Evolutionary conservation across 2,113 vertebrate genomes (phyloP), one percentile per base, ranked within the genome.

Genomic region (Delphinus delphis): DNA sequence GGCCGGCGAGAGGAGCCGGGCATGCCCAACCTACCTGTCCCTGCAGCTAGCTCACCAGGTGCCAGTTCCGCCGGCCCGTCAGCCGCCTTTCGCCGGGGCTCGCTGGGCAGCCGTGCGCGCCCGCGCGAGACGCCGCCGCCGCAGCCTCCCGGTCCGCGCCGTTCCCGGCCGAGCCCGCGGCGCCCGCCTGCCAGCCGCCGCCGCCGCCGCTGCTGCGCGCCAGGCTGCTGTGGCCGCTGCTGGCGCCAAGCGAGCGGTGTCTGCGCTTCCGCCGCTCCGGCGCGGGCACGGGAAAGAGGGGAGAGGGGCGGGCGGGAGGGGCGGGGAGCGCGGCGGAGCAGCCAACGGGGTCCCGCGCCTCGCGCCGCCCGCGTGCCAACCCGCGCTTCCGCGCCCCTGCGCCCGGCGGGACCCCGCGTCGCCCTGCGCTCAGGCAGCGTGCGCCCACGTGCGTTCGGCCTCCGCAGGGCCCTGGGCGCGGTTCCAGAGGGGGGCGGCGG

Each of bases 191-290:
- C 68, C 62, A 36, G 28, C 88, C 50, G 60, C 47, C 79, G 44
- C 76, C 47, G 44, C 76, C 47, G 68, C 77, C 44, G 12, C 85
- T 36, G 74, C 53, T 36, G 74, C 53, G 82, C 87, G 87, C 97
- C 94, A 50, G 67, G 67, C 91, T 94, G 79, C 95, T 89, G 96
- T 58, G 88, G 91, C 88, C 55, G 71, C 87, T 44, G 86, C 90
- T 36, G n/a, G 93, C 96, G 60, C 96, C 68, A 21, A 82, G 62
- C 6, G 8, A 83, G 77, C 79, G 87, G 70, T 91, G 89, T 89
- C 53, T 73, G 79, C 31, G 62, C 93, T 92, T 93, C 85, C 17
- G 79, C 79, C 36, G 60, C 83, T 95, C 82, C 33, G 13, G 70
- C 85, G 82, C 96, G 11, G 3, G 82, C 44, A 21, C 65, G 1